Base-by-base conservation (phyloP, 1,140 invertebrate genomes). In the Ostrea denselamellosa region DNA sequence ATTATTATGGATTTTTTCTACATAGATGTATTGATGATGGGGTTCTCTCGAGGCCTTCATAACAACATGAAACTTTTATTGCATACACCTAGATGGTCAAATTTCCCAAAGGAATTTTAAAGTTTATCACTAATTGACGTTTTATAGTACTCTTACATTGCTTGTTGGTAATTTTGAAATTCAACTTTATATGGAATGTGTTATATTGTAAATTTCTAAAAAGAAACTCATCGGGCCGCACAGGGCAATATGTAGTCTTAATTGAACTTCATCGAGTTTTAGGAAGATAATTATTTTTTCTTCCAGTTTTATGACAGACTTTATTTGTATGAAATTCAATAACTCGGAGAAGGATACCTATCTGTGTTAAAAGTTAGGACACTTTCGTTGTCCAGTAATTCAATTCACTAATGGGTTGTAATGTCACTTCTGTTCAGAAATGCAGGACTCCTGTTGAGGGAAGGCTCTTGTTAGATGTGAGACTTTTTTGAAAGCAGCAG, bases 41-140 rank as follows among this genome's bases (percentile, higher is more conserved):
- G 10, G 44, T 53, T 52, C 82, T 54, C 53, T 2, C 10, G 82
- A 25, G 82, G 25, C 82, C 82, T 22, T 53, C 12, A 83, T 83
- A 83, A 83, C 82, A 83, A 54, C 82, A 52, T 53, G 82, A 52
- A 83, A 86, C 58, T 86, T 65, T 86, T 86, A 86, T 65, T 86
- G 19, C 68, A 51, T 25, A 81, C 62, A 86, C 85, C 65, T 86
- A 86, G 85, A 53, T 81, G 53, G 22, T n/a, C n/a, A 54, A 81
- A 86, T 86, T 86, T 86, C 85, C 85, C 85, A 19, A n/a, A 53
- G 85, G 85, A 86, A 86, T 86, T 86, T 77, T 86, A 86, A 86
- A 86, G 62, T 86, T 86, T 86, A 77, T 86, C 85, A 56, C 85
- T 86, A 86, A 86, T 86, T 86, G 85, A 77, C 85, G 53, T 86